These are phyloP conservation scores for Hybognathus amarus DNA, from an alignment of 2,797 vertebrate genomes.

Conservation along the genomic window DNA sequence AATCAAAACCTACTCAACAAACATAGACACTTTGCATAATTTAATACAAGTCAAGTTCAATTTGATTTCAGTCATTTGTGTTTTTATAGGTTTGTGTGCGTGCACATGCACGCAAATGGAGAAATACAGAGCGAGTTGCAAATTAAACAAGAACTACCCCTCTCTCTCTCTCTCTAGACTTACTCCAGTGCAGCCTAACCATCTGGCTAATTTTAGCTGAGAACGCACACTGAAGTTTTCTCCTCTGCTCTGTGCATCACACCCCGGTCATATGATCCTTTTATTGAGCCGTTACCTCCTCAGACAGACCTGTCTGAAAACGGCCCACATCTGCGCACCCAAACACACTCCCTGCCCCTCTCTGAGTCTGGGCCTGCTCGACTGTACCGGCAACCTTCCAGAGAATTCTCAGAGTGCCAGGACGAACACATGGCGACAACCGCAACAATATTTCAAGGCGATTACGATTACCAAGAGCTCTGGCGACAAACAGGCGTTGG, in stretches of 20 bases:
- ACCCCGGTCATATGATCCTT: slow-evolving; percentile 40
- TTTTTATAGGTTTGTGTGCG: slow-evolving; percentile 1
- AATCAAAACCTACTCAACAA: background rate
- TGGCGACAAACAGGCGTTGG: slow-evolving; percentile 20
- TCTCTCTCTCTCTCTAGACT: slow-evolving; percentile 17
- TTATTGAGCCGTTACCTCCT: slow-evolving; percentile 44
- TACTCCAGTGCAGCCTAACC: slow-evolving; percentile 44
- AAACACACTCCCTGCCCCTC: slow-evolving; percentile 39
- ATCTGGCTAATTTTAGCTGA: slow-evolving; percentile 54
- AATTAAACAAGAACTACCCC: slow-evolving; percentile 64
- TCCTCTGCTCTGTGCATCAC: slow-evolving; percentile 31
- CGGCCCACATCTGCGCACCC: slow-evolving; percentile 27
- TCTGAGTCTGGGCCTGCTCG: slow-evolving; percentile 19
- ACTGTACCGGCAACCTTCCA: slow-evolving; percentile 45
- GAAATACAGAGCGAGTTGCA: slow-evolving; percentile 52
- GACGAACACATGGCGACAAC: slow-evolving; percentile 45
- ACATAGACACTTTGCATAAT: background rate
- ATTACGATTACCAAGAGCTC: slow-evolving; percentile 39
- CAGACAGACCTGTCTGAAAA: slow-evolving; percentile 36
- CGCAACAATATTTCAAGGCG: slow-evolving; percentile 50
- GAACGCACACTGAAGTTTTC: slow-evolving; percentile 27
- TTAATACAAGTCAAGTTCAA: slow-evolving; percentile 12
- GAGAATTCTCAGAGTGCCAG: slow-evolving; percentile 40
- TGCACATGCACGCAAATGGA: background rate
- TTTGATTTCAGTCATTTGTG: background rate